Conservation (phyloP, 2,888 invertebrate genomes). For the Zootermopsis nevadensis region DNA sequence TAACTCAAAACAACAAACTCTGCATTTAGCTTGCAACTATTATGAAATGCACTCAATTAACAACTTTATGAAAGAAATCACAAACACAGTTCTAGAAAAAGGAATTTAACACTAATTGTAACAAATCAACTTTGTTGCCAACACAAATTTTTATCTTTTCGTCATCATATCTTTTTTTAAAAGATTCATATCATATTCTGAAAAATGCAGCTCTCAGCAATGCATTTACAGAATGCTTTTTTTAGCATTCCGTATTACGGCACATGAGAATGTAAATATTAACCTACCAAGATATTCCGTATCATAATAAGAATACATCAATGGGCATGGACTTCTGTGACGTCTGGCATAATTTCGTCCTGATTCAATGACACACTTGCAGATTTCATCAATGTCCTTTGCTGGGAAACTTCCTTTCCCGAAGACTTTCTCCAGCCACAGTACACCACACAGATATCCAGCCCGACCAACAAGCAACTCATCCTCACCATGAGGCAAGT, state of each 20-base stretch:
- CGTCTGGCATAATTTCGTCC: conserved; percentile 75
- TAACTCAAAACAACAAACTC: too few species aligned
- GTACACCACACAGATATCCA: conserved; percentile 81
- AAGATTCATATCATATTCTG: too few species aligned
- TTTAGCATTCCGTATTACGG: neutral
- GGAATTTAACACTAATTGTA: too few species aligned
- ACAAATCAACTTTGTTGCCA: too few species aligned
- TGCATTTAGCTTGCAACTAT: too few species aligned
- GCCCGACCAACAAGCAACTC: conserved; percentile 88
- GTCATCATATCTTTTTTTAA: too few species aligned
- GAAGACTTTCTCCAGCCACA: conserved; percentile 76
- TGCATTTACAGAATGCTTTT: too few species aligned
- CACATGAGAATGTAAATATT: neutral
- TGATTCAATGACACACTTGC: conserved; percentile 76
- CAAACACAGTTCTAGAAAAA: too few species aligned
- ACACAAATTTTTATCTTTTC: too few species aligned
- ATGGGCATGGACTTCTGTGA: conserved; percentile 71
- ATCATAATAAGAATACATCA: conserved; percentile 84
- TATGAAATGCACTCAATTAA: too few species aligned
- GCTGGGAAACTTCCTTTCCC: conserved; percentile 56
- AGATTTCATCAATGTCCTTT: conserved; percentile 67
- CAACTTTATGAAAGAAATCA: too few species aligned
- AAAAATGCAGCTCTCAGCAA: too few species aligned
- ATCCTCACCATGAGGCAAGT: conserved; percentile 78
- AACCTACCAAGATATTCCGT: conserved; percentile 77